Evolutionary conservation across 1,140 invertebrate genomes (phyloP).

Genomic region (Pachypeltis micranthus): DNA sequence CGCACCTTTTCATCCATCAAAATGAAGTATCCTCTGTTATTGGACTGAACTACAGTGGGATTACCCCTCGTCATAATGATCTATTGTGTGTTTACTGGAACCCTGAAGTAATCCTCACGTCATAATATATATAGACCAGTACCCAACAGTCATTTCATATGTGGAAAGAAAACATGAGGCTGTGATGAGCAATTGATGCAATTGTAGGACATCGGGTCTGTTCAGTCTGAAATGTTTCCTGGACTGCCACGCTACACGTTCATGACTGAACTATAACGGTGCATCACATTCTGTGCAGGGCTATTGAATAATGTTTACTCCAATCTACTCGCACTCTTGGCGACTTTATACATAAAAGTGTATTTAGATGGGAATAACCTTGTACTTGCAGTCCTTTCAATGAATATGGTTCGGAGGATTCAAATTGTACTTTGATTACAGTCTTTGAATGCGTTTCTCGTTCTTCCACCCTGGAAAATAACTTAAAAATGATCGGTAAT

Average conservation of each 20-base stretch:
- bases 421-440: background rate
- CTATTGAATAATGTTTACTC: background rate
- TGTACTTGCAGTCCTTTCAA: conserved; percentile 3
- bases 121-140: too few species aligned
- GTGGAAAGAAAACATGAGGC: too few species aligned
- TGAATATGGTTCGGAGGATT: background rate
- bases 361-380: background rate
- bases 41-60: too few species aligned
- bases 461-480: background rate
- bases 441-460: background rate
- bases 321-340: background rate
- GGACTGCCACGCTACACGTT: background rate
- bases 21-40: too few species aligned
- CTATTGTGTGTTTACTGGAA: too few species aligned
- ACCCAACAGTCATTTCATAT: too few species aligned
- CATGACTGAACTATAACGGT: background rate
- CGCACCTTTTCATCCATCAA: too few species aligned
- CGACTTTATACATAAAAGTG: background rate
- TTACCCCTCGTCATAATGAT: too few species aligned
- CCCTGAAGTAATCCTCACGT: too few species aligned
- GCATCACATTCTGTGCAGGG: background rate
- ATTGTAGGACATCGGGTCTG: too few species aligned
- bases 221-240: too few species aligned
- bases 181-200: too few species aligned
- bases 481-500: background rate